phyloP scores from a whole-genome alignment of 2,797 vertebrate species.

The Chaetophractus vellerosus region DNA sequence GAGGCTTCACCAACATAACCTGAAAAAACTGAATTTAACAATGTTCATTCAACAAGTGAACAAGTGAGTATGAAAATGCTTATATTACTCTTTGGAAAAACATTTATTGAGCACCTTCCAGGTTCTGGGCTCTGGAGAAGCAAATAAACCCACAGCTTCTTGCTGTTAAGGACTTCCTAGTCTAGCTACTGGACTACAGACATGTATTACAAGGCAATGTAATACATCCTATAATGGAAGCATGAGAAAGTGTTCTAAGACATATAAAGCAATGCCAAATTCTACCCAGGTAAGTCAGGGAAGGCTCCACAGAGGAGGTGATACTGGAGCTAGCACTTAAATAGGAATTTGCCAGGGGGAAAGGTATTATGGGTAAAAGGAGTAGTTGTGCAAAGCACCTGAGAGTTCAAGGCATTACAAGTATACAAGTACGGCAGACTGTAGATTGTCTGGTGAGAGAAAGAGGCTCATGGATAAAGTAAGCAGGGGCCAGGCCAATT shows the following conservation, averaged over 20 bases:
- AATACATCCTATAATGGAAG: background rate
- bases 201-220: background rate
- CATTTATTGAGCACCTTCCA: background rate
- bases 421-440: background rate
- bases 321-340: background rate
- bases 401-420: background rate
- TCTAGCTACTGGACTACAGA: background rate
- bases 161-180: background rate
- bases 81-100: background rate
- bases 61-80: background rate
- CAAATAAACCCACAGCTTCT: background rate
- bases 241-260: background rate
- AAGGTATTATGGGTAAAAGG: background rate
- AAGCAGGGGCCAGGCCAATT: background rate
- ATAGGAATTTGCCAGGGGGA: background rate
- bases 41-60: background rate
- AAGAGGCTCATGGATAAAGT: background rate
- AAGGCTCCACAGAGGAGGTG: background rate
- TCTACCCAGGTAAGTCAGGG: background rate
- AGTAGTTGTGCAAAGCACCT: background rate
- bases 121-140: background rate
- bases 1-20: background rate
- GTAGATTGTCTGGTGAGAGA: background rate
- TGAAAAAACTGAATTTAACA: background rate
- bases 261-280: background rate